Conservation (phyloP, 2,888 invertebrate genomes). For the Augochlorella aurata region DNA sequence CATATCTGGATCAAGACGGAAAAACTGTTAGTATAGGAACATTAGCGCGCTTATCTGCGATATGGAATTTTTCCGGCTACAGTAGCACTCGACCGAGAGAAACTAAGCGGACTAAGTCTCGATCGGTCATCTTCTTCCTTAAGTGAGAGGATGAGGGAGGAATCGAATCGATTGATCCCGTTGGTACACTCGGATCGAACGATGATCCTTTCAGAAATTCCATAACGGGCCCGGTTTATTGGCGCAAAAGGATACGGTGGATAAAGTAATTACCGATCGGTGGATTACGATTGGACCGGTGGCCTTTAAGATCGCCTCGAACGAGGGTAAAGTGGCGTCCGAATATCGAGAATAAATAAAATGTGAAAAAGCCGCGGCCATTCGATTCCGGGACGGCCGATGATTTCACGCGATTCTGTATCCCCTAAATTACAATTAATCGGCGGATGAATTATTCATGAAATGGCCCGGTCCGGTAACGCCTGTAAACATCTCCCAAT, state of each 20-base stretch:
- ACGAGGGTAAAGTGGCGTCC: background rate
- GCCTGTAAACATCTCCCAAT: conserved; percentile 54
- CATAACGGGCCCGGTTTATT: conserved; percentile 17
- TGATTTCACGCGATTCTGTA: conserved; percentile 26
- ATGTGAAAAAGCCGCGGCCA: background rate
- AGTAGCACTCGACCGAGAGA: background rate
- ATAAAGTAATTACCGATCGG: conserved; percentile 26
- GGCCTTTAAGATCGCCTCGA: background rate
- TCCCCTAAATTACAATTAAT: conserved; percentile 52
- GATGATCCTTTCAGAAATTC: background rate
- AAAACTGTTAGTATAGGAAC: background rate
- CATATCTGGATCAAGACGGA: background rate
- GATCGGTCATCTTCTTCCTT: background rate
- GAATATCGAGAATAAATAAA: conserved; percentile 25
- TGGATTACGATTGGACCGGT: conserved; percentile 23
- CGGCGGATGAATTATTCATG: conserved; percentile 59
- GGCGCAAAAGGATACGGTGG: background rate
- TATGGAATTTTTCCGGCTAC: background rate
- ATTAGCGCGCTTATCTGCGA: background rate
- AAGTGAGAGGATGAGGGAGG: background rate
- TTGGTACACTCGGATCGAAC: background rate
- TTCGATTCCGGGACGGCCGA: background rate
- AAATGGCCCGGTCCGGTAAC: conserved; percentile 37
- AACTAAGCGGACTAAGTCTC: background rate
- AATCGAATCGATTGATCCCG: background rate